Conservation (phyloP, 1,140 invertebrate species). For the Anastrepha obliqua region DNA sequence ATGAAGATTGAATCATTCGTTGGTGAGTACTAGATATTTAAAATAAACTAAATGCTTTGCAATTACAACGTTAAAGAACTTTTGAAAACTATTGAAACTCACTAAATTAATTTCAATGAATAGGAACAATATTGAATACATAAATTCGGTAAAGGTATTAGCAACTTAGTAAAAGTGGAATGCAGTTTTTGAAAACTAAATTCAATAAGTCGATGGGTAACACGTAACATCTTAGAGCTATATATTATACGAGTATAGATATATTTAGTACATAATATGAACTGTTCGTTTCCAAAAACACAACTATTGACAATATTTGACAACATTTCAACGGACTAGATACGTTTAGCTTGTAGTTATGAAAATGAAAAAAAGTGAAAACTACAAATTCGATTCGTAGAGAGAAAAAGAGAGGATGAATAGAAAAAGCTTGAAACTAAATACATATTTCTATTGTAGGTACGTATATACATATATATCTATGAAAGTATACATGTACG, state of each 20-base stretch:
- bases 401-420: slow-evolving; percentile 56
- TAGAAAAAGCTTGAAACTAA: slow-evolving; percentile 31
- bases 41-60: background rate
- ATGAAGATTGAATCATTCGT: slow-evolving; percentile 41
- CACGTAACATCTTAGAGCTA: slow-evolving; percentile 6
- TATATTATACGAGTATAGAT: background rate
- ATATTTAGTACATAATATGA: background rate
- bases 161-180: slow-evolving; percentile 12
- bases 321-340: background rate
- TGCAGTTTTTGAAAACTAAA: slow-evolving; percentile 30
- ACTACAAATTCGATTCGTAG: slow-evolving; percentile 55
- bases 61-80: background rate
- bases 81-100: slow-evolving; percentile 15
- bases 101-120: background rate
- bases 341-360: background rate
- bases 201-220: background rate
- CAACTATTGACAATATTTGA: background rate
- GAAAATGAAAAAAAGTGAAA: slow-evolving; percentile 10
- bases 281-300: background rate
- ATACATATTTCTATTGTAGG: background rate
- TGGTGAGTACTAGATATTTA: slow-evolving; percentile 10
- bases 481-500: slow-evolving; percentile 1
- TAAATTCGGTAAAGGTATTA: background rate
- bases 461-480: background rate
- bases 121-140: background rate